These are phyloP conservation scores for Dromiciops gliroides DNA, from an alignment of 2,113 vertebrate species.

Conservation along the genomic window DNA sequence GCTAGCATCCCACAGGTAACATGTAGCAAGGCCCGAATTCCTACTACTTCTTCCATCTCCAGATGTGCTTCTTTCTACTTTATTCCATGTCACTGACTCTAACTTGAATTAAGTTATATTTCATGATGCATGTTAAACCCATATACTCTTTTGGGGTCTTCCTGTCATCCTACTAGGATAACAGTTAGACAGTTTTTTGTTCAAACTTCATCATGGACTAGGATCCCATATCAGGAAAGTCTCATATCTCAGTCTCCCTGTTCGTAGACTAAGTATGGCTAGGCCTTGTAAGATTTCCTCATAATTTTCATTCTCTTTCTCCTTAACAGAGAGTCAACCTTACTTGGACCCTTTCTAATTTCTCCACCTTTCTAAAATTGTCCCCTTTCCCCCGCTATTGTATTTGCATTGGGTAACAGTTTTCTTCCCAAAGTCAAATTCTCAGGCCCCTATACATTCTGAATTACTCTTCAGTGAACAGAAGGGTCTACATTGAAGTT, in stretches of 20 bases:
- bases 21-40: not conserved
- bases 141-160: not conserved
- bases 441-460: not conserved
- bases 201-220: not conserved
- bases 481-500: not conserved
- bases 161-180: not conserved
- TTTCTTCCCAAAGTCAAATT: not conserved
- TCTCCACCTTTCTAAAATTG: not conserved
- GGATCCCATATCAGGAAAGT: not conserved
- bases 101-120: not conserved
- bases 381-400: not conserved
- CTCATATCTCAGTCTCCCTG: not conserved
- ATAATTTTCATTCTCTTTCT: not conserved
- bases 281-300: not conserved
- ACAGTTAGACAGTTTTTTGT: not conserved
- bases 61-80: not conserved
- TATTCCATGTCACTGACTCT: not conserved
- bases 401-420: not conserved
- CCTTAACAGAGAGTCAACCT: not conserved
- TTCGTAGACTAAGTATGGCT: not conserved
- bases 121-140: not conserved
- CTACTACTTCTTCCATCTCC: not conserved
- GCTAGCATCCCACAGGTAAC: not conserved
- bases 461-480: not conserved
- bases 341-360: not conserved